Base-by-base conservation (phyloP, 2,888 invertebrate species). In the Amphimallon solstitiale region DNA sequence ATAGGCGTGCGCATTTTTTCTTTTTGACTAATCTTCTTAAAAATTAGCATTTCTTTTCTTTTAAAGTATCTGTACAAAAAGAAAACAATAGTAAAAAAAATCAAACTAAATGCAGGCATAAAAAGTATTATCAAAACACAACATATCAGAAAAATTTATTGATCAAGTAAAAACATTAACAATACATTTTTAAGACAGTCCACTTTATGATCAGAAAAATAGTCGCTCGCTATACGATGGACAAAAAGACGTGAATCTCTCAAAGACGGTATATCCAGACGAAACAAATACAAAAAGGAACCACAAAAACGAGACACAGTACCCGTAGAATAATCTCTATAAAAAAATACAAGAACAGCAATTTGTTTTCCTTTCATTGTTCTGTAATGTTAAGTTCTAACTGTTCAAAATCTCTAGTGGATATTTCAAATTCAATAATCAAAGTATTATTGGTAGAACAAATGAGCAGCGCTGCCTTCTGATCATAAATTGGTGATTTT, bases 381-480 rank as follows among this genome's bases (percentile, higher is more conserved):
- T 29, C 9, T 5, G 9, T 29, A 29, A 7, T 3, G 29, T 29
- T 29, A 29, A 9, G 5, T 29, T 29, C 1, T 9, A 29, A 29
- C 29, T 29, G 29, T 29, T 3, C 1, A 29, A 29, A 29, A 29
- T 43, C 7, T 43, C 43, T 15, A 12, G 9, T 15, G 9, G 14
- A 43, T 15, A 43, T 43, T 15, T 43, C 5, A 43, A 17, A 15
- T 43, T 15, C 1, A 43, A 17, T 43, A 15, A 43, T 15, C 5
- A 15, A 43, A 15, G n/a, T 29, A 12, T 60, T 45, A 46, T 43
- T 54, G 15, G 12, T 48, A 59, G 48, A n/a, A n/a, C n/a, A n/a
- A n/a, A n/a, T n/a, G n/a, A 65, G 60, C 65, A 65, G 46, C 60
- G 21, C 60, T 65, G 65, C 59, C 49, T n/a, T n/a, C n/a, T 60